Evolutionary conservation across 2,797 vertebrate genomes (phyloP).

Genomic region (Cirrhinus mrigala): DNA sequence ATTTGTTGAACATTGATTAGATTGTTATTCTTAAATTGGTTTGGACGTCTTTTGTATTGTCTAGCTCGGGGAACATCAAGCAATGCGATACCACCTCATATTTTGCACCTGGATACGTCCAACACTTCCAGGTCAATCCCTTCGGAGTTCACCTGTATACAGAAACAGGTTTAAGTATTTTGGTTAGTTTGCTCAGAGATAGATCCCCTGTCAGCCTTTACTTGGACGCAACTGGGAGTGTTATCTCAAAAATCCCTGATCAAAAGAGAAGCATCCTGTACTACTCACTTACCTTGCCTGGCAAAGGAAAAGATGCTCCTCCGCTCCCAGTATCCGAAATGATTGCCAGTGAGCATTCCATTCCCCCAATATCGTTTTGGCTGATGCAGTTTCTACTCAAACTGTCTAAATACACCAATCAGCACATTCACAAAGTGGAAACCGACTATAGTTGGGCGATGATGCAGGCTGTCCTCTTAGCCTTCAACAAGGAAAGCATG

Average conservation of each 20-base stretch:
- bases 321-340: conserved; percentile 42
- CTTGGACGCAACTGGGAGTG: conserved; percentile 48
- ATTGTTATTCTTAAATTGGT: too few relatives aligned
- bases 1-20: too few relatives aligned
- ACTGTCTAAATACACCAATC: not conserved
- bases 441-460: conserved; percentile 25
- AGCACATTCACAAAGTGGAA: not conserved
- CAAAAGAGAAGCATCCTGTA: conserved; percentile 43
- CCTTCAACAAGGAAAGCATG: not conserved
- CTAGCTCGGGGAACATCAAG: too few relatives aligned
- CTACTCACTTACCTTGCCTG: conserved; percentile 35
- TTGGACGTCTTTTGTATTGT: too few relatives aligned
- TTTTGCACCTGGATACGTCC: conserved; percentile 30
- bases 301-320: conserved; percentile 36
- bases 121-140: conserved; percentile 48
- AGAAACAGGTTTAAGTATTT: conserved; percentile 33
- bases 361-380: conserved; percentile 43
- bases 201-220: conserved; percentile 22
- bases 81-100: not conserved
- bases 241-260: conserved; percentile 43
- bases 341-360: conserved; percentile 38
- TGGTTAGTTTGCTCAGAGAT: not conserved
- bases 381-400: conserved; percentile 35
- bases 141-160: conserved; percentile 50
- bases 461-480: not conserved